Conservation (phyloP, 2,888 invertebrate species). For the Pollenia amentaria region DNA sequence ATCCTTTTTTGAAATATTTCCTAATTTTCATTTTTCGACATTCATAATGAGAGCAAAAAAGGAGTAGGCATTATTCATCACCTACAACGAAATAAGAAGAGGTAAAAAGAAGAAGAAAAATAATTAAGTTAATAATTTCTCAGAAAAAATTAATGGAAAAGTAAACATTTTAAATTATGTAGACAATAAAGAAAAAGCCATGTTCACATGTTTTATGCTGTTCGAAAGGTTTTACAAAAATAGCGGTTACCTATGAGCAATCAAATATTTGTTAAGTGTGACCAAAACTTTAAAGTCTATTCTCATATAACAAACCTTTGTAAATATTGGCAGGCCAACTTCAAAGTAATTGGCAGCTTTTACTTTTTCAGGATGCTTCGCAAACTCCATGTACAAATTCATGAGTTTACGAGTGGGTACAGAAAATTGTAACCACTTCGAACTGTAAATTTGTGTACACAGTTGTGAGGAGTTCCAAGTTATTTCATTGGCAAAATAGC, state of each 20-base stretch:
- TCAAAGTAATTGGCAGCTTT: slow-evolving; percentile 80
- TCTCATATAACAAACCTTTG: slow-evolving; percentile 76
- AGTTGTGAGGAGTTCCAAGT: slow-evolving; percentile 78
- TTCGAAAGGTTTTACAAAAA: too few relatives aligned
- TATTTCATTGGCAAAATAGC: slow-evolving; percentile 80
- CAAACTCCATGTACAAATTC: slow-evolving; percentile 79
- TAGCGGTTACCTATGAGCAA: too few relatives aligned
- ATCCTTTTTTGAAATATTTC: too few relatives aligned
- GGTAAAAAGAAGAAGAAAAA: background rate
- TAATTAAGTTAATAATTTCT: slow-evolving; percentile 3
- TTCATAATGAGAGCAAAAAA: slow-evolving; percentile 80
- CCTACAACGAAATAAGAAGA: slow-evolving; percentile 74
- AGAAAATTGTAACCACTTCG: slow-evolving; percentile 79
- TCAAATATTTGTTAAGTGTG: too few relatives aligned
- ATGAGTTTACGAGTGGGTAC: slow-evolving; percentile 77
- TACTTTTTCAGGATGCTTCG: slow-evolving; percentile 78
- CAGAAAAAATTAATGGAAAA: background rate
- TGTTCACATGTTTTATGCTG: background rate
- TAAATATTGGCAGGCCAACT: slow-evolving; percentile 80
- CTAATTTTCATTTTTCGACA: slow-evolving; percentile 75
- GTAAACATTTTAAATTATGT: background rate
- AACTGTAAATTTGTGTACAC: slow-evolving; percentile 77
- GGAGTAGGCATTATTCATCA: slow-evolving; percentile 81
- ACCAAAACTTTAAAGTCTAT: background rate
- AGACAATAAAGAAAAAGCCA: too few relatives aligned